Percentiles rank a stretch among this genome's conserved stretches.
These are phyloP conservation scores for Eurystomus glaucurus DNA, from an alignment of 2,797 vertebrate genomes.

Conservation along the genomic window DNA sequence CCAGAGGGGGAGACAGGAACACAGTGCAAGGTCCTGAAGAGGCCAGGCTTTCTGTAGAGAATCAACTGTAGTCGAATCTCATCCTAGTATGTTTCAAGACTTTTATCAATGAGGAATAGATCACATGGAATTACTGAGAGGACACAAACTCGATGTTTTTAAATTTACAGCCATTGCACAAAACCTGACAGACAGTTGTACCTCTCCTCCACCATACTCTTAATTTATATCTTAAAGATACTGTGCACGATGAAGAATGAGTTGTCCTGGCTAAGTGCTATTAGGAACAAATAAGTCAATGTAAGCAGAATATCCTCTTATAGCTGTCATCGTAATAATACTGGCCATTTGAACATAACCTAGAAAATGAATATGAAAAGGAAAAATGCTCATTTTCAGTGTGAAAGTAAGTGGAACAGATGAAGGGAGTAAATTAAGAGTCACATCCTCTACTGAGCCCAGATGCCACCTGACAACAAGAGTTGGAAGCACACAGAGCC, in stretches of 20 bases:
- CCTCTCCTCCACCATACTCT: not conserved
- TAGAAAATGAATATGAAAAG: not conserved
- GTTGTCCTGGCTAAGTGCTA: not conserved
- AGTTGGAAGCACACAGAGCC: not conserved
- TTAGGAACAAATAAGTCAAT: not conserved
- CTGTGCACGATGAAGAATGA: not conserved
- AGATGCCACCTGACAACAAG: not conserved
- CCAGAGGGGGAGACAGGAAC: not conserved
- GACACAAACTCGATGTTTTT: not conserved
- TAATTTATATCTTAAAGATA: not conserved
- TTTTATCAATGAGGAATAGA: not conserved
- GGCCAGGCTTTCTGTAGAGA: not conserved
- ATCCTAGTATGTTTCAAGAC: not conserved
- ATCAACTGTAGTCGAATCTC: not conserved
- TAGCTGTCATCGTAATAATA: not conserved
- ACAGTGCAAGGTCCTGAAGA: not conserved
- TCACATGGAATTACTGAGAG: not conserved
- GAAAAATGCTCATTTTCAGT: not conserved
- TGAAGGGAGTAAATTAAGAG: not conserved
- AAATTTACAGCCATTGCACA: not conserved
- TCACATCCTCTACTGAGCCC: not conserved
- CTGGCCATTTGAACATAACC: not conserved
- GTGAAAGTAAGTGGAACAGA: not conserved
- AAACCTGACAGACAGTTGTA: not conserved
- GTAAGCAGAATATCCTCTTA: not conserved